Percentiles rank a stretch among this genome's conserved stretches.
Evolutionary conservation across 1,140 invertebrate genomes (phyloP).

Genomic region (Vanessa atalanta): DNA sequence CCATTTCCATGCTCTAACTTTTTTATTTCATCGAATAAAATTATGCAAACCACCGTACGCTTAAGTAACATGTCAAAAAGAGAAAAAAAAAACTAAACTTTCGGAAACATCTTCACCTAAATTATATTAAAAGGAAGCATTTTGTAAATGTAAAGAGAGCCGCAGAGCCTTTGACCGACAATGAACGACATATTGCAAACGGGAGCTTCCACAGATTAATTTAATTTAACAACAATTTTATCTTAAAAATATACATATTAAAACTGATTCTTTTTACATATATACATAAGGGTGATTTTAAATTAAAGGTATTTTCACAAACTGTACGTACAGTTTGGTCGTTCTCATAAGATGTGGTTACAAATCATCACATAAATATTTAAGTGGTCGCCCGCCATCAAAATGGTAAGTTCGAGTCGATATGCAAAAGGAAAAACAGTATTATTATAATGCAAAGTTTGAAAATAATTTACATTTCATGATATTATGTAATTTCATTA

Average conservation of each 20-base stretch:
- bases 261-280: not conserved
- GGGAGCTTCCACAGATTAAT: slow-evolving; percentile 35
- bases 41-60: not conserved
- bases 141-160: slow-evolving; percentile 22
- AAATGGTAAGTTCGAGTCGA: not conserved
- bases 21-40: too few relatives aligned
- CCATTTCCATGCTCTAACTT: too few relatives aligned
- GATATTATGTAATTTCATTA: too few relatives aligned
- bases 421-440: not conserved
- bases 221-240: slow-evolving; percentile 19
- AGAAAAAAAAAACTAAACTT: not conserved
- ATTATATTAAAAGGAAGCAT: slow-evolving; percentile 26
- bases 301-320: not conserved
- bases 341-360: slow-evolving; percentile 32
- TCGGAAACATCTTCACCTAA: slow-evolving; percentile 5
- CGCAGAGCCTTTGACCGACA: slow-evolving; percentile 25
- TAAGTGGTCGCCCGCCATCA: not conserved
- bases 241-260: not conserved
- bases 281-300: not conserved
- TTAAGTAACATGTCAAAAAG: not conserved
- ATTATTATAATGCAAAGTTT: too few relatives aligned
- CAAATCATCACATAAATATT: slow-evolving; percentile 31
- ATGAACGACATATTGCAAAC: slow-evolving; percentile 41
- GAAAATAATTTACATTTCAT: not conserved
- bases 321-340: not conserved